phyloP scores from a whole-genome alignment of 2,888 invertebrate genomes.

The Anarsia innoxiella region DNA sequence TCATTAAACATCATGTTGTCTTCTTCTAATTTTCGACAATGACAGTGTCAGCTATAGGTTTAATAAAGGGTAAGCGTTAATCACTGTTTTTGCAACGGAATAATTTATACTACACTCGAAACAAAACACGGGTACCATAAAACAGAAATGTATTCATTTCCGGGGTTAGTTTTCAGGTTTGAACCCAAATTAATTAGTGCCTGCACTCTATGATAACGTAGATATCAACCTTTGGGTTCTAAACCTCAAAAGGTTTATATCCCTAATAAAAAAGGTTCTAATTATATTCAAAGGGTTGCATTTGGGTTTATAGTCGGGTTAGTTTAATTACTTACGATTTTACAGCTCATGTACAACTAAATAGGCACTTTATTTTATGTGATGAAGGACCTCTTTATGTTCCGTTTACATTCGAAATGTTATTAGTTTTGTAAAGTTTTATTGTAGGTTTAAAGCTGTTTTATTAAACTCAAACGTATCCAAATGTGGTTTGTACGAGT shows the following conservation, averaged over 20 bases:
- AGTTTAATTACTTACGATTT: slow-evolving; percentile 10
- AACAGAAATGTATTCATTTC: no score
- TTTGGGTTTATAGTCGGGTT: slow-evolving; percentile 6
- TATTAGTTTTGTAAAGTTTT: no score
- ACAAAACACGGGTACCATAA: not conserved
- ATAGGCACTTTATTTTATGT: slow-evolving; percentile 1
- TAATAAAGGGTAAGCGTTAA: no score
- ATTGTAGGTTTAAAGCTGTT: no score
- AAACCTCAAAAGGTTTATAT: not conserved
- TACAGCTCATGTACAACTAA: slow-evolving; percentile 5
- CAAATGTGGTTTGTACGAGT: no score
- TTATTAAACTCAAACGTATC: no score
- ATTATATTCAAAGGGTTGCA: slow-evolving; percentile 28
- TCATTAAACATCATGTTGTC: no score
- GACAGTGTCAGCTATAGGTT: no score
- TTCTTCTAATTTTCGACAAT: no score
- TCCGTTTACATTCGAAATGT: slow-evolving; percentile 1
- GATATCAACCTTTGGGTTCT: not conserved
- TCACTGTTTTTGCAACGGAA: no score
- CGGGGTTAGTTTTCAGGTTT: slow-evolving; percentile 9
- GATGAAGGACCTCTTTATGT: slow-evolving; percentile 1
- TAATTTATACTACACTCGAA: no score
- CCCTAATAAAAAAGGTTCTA: slow-evolving; percentile 27
- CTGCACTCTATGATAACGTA: not conserved
- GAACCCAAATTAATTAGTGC: slow-evolving; percentile 13